Conservation (phyloP, 2,888 invertebrate species). For the Pammene aurita region DNA sequence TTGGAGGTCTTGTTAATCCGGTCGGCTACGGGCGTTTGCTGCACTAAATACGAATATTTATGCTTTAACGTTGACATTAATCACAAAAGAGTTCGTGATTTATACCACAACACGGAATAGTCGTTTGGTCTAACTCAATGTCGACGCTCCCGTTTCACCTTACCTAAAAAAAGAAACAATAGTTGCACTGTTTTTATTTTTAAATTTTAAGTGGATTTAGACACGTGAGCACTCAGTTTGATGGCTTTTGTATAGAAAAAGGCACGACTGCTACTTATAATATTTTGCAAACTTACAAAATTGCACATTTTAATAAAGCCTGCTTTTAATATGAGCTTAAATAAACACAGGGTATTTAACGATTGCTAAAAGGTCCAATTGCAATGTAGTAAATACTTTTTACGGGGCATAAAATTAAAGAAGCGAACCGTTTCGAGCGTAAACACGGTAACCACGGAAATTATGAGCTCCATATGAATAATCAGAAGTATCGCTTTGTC, state of each 20-base stretch:
- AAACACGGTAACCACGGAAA: conserved; percentile 28
- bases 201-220: conserved; percentile 58
- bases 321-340: background rate
- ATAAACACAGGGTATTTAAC: background rate
- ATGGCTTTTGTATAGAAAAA: background rate
- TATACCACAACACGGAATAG: conserved; percentile 61
- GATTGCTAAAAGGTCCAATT: conserved; percentile 25
- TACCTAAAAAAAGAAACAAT: conserved; percentile 56
- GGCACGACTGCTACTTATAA: conserved; percentile 44
- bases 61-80: conserved; percentile 77
- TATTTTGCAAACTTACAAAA: background rate
- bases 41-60: conserved; percentile 81
- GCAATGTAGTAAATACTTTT: conserved; percentile 20
- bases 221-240: conserved; percentile 47
- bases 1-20: conserved; percentile 60
- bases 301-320: background rate
- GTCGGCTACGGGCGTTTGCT: conserved; percentile 60
- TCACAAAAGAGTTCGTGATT: conserved; percentile 78
- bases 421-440: conserved; percentile 15
- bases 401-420: conserved; percentile 21
- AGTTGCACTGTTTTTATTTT: conserved; percentile 65
- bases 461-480: conserved; percentile 33
- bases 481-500: conserved; percentile 46
- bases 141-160: conserved; percentile 48
- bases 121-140: conserved; percentile 56